Conservation (phyloP, 2,888 invertebrate genomes). For the Harpagoxenus sublaevis region DNA sequence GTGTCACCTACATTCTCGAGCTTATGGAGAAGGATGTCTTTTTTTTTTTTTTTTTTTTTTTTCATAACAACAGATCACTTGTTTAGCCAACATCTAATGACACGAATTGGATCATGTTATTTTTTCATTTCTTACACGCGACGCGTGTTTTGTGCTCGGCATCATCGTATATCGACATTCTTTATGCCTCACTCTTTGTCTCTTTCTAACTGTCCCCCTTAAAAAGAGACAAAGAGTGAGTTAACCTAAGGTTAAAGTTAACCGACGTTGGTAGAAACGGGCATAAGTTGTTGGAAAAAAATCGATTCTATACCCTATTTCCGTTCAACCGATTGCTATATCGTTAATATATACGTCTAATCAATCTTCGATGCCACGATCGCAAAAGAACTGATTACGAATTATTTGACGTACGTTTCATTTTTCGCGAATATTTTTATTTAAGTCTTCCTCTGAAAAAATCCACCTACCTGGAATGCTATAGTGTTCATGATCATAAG, state of each 20-base stretch:
- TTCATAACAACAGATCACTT: slow-evolving; percentile 21
- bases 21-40: not conserved
- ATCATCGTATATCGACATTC: slow-evolving; percentile 4
- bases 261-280: too few species aligned
- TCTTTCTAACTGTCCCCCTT: too few species aligned
- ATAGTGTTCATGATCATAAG: slow-evolving; percentile 94
- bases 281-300: not conserved
- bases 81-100: not conserved
- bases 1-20: not conserved
- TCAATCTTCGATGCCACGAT: not conserved
- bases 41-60: slow-evolving; percentile 5
- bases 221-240: too few species aligned
- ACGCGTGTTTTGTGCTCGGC: not conserved
- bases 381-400: not conserved
- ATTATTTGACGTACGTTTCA: not conserved
- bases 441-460: not conserved
- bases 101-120: not conserved
- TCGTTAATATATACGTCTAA: not conserved
- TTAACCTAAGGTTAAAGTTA: too few species aligned
- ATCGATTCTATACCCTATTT: not conserved
- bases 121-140: slow-evolving; percentile 13
- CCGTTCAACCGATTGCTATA: not conserved
- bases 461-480: slow-evolving; percentile 93
- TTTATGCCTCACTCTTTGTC: not conserved
- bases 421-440: slow-evolving; percentile 1